Evolutionary conservation across 2,888 invertebrate genomes (phyloP), one percentile per base, ranked within the genome.

Genomic region (Keiferia lycopersicella): DNA sequence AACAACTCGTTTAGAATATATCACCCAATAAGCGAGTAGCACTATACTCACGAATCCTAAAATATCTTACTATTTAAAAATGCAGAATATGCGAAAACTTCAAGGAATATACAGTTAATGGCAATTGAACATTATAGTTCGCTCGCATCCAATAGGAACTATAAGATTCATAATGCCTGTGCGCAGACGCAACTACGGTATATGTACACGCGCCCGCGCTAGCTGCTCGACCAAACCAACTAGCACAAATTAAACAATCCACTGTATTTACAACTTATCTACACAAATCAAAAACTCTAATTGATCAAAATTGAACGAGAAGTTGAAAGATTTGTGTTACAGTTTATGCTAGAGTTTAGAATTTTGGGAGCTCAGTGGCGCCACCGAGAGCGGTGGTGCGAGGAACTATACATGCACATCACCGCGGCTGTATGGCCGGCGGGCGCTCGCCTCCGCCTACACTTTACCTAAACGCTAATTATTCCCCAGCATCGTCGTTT

Each of bases 101-200:
- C 81, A 90, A 91, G 89, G 89, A 91, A 90, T 90, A 87, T 89
- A 88, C 86, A 88, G 80, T 88, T 83, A 84, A 86, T 87, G 91
- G 90, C 91, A 90, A 88, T 88, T 88, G 91, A 91, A 92, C 89
- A 84, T 88, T 91, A 92, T 92, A 92, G 91, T 90, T 90, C 90
- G 81, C 89, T 90, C 89, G 89, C 90, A 87, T 87, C 83, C 81
- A 87, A 86, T 92, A 92, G 92, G 92, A 92, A 92, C 92, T 92
- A 92, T 92, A 91, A 92, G 81, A 92, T 92, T 90, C 90, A 91
- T 86, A 87, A 89, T 89, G 89, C 90, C 90, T 84, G 84, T 80
- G 77, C 79, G 79, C 79, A 79, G 82, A 66, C 71, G 64, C 71
- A 70, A 30, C 53, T 51, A 53, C 38, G 11, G 10, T 62, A 62